Evolutionary conservation across 2,888 invertebrate genomes (phyloP), one percentile per base, ranked within the genome.

Genomic region (Dryobota labecula): DNA sequence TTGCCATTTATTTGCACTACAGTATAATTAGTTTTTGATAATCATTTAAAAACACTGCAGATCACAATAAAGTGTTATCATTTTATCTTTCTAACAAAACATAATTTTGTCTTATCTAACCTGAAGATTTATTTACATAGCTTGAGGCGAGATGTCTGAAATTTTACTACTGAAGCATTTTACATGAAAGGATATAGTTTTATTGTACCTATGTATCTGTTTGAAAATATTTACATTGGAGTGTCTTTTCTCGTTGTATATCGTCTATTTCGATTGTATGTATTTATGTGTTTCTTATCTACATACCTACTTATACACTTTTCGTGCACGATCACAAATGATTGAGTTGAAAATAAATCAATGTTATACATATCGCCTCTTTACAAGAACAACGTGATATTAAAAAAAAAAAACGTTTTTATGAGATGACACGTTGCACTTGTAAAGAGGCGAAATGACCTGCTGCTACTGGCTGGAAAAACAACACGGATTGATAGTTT

Each of bases 81-180:
- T 54, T 61, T 82, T 82, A 78, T 80, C 82, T 41, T 64, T 51
- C 33, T 43, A 41, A 66, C 51, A 72, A 53, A 66, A 62, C 80
- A 41, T 71, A 63, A 38, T 20, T 57, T 45, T 11, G 49, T 18
- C 62, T 82, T 82, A 78, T 65, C 78, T 62, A 24, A 36, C 53
- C 13, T 58, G 15, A 33, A 38, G 78, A 63, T 82, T 73, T 78
- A 66, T 82, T 73, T 68, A 65, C 53, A 11, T 38, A 66, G 18
- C 51, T 4, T 30, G 27, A 49, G n/a, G 43, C 41, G n/a, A 62
- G 27, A 70, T 27, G 15, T 38, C 15, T 64, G 11, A 65, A 60
- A 57, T 61, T 76, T 64, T 76, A 75, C 41, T 57, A 49, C 36
- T 36, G 3, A 27, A 33, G 20, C 13, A n/a, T 30, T 33, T n/a